Evolutionary conservation across 2,888 invertebrate species (phyloP).

Genomic region (Morinoia aosen): DNA sequence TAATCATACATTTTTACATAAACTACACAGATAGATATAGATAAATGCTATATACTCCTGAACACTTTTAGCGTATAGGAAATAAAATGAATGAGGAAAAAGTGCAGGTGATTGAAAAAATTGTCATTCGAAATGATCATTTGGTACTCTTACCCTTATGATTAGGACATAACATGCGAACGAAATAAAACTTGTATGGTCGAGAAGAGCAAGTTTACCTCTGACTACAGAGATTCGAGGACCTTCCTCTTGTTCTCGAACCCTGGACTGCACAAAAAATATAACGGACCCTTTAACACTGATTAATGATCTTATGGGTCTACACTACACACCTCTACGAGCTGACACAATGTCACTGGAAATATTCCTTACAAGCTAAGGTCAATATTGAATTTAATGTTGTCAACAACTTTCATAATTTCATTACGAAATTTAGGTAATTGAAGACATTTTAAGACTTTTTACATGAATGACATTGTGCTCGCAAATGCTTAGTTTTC

Average conservation of each 20-base stretch:
- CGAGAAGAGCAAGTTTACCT: constrained; percentile 29
- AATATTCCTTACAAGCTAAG: neutral
- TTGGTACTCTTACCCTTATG: constrained; percentile 1
- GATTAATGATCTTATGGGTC: constrained; percentile 15
- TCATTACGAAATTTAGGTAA: too few relatives aligned
- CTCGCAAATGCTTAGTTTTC: too few relatives aligned
- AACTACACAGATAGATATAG: neutral
- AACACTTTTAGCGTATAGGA: neutral
- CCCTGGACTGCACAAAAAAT: constrained; percentile 40
- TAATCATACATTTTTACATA: neutral
- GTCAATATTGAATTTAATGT: too few relatives aligned
- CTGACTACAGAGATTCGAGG: constrained; percentile 43
- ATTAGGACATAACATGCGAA: constrained; percentile 42
- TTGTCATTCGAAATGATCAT: neutral
- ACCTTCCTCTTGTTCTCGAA: constrained; percentile 40
- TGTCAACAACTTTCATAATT: too few relatives aligned
- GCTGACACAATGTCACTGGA: neutral
- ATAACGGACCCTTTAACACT: constrained; percentile 1
- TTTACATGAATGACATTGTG: too few relatives aligned
- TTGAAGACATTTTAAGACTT: too few relatives aligned
- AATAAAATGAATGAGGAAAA: neutral
- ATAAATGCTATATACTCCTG: neutral
- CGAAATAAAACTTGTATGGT: constrained; percentile 19
- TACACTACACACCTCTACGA: neutral
- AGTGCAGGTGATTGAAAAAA: neutral